Evolutionary conservation across 1,140 invertebrate species (phyloP), one percentile per base, ranked within the genome.

Genomic region (Drosophila hydei): DNA sequence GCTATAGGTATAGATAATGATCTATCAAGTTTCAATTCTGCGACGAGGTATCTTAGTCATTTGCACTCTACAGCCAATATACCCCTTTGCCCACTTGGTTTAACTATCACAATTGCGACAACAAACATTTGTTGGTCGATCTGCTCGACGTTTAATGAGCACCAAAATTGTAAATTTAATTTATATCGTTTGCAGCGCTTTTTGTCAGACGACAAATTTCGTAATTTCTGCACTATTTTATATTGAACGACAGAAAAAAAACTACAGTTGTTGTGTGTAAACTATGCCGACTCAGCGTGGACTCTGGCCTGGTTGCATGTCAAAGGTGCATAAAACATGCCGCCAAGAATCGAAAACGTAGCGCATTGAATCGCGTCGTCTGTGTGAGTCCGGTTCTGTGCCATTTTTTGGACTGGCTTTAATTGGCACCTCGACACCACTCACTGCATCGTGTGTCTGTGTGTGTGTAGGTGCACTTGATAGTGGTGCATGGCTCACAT

Each of bases 131-230:
- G 62, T 23, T 38, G 27, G 30, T 25, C 43, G 36, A 40, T 62
- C 59, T 30, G 54, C 63, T 79, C 73, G 67, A 77, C 77, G 72
- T 88, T 89, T 88, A 88, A 88, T 88, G 83, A 88, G 76, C 83
- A 83, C 83, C 83, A 89, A 88, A 88, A 88, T 73, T 73, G 83
- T 83, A 88, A 79, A 83, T 89, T 89, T 89, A 88, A 88, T 88
- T 88, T 88, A 88, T 89, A 89, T 56, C 83, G 75, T 79, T 88
- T 83, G 71, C 68, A 59, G 68, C 69, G 58, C 84, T 88, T 88
- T 88, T 88, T 88, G 83, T 88, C 84, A 88, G 84, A 71, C 83
- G 84, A 88, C 83, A 88, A 88, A 88, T 88, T 88, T 88, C 83
- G 83, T 79, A 87, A 87, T 88, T 63, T 75, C 72, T 56, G 54